phyloP scores from a whole-genome alignment of 1,140 invertebrate species.

The Muscidifurax raptorellus region DNA sequence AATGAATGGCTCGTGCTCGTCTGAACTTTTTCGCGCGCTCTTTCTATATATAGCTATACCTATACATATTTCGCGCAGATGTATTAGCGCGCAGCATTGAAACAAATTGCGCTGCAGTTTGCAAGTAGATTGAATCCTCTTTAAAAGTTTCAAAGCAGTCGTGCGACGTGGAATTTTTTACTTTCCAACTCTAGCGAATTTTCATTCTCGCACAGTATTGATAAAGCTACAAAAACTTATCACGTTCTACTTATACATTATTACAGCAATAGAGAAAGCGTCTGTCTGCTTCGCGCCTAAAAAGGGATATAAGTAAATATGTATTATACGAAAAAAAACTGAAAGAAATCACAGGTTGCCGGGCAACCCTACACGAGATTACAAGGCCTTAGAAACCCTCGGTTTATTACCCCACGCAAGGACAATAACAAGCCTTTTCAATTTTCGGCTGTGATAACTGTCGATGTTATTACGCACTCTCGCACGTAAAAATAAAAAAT shows the following conservation, averaged over 20 bases:
- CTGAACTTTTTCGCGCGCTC: too few relatives aligned
- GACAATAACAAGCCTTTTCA: slow-evolving; percentile 22
- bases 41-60: background rate
- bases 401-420: slow-evolving; percentile 15
- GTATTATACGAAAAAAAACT: background rate
- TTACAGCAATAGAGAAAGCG: too few relatives aligned
- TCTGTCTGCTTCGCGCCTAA: background rate
- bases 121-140: too few relatives aligned
- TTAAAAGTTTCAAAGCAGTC: too few relatives aligned
- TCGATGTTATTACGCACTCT: background rate
- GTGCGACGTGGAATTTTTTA: too few relatives aligned
- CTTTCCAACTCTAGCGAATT: too few relatives aligned
- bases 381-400: slow-evolving; percentile 9
- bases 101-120: too few relatives aligned
- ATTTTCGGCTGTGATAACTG: slow-evolving; percentile 31
- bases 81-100: too few relatives aligned
- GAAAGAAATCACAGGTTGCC: slow-evolving; percentile 14
- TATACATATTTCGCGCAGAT: too few relatives aligned
- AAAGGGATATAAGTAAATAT: background rate
- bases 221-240: too few relatives aligned
- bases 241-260: too few relatives aligned
- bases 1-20: background rate
- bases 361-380: slow-evolving; percentile 21
- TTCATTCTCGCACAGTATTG: too few relatives aligned
- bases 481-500: background rate